Base-by-base conservation (phyloP, 2,113 vertebrate genomes). In the Haliaeetus leucogaster region DNA sequence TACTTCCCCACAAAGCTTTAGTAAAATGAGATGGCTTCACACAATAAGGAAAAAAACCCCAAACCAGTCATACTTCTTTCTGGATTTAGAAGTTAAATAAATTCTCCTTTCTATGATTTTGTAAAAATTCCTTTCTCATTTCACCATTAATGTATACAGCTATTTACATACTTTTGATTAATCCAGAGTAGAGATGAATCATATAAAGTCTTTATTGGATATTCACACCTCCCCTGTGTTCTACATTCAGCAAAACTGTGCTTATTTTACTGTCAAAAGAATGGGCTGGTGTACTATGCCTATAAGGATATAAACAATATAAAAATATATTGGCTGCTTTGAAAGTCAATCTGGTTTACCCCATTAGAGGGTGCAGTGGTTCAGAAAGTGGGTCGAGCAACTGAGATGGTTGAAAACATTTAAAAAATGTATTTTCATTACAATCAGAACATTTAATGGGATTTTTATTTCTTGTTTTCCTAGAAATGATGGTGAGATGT, bases 311-410 rank as follows among this genome's bases (percentile, higher is more conserved):
- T 23, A 76, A 86, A 86, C 73, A 78, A 52, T 12, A 43, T 17
- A 66, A 93, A 90, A 93, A 82, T 42, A 85, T 95, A 93, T 13
- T 17, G 52, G 17, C 65, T 95, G 68, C 65, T 95, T 61, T 87
- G 67, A 62, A 91, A 96, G 86, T 71, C 89, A 92, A 59, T 94
- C 93, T 96, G 77, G 4, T 93, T 96, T 94, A 93, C 86, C 89
- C 84, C 93, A 89, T 96, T 95, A 95, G 95, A 95, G 86, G 86
- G 89, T 97, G 96, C 89, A 95, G 90, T 95, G 19, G 4, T 79
- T 93, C 92, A 95, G 80, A 95, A 95, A 97, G 90, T 91, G 90
- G 82, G 90, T 76, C 10, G 14, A 81, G 38, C 29, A 76, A 86
- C 70, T 15, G 66, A 72, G 77, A 56, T 43, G 45, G 48, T 13